A percentile compares a stretch with the other conserved stretches of the same genome.
phyloP scores from a whole-genome alignment of 2,113 vertebrate genomes.

The Crotalus horridus region DNA sequence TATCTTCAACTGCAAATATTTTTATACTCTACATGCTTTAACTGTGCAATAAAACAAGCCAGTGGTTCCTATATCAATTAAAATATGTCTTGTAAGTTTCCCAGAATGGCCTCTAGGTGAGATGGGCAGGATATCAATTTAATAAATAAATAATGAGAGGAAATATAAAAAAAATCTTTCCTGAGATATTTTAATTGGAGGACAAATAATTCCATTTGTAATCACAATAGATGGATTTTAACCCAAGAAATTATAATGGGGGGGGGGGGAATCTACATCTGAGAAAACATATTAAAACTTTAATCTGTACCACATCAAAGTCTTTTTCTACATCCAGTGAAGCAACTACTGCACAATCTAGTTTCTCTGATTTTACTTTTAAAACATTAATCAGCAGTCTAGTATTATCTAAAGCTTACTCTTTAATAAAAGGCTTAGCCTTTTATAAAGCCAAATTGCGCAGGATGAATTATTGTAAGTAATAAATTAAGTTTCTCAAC shows the following conservation, averaged over 20 bases:
- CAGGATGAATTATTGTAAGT: neutral
- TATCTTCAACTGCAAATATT: neutral
- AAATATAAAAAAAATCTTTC: neutral
- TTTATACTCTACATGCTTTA: neutral
- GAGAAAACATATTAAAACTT: neutral
- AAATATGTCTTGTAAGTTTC: neutral
- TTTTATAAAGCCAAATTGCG: neutral
- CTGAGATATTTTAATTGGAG: neutral
- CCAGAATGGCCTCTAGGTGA: neutral
- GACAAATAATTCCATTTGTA: neutral
- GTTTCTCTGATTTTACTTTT: neutral
- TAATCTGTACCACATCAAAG: neutral
- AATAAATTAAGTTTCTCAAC: neutral
- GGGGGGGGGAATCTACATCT: neutral
- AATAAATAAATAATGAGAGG: neutral
- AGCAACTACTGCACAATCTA: neutral
- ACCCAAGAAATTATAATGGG: neutral
- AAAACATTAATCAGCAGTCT: neutral
- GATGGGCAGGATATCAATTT: neutral
- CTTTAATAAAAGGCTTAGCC: neutral
- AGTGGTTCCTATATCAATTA: neutral
- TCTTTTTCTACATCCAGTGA: neutral
- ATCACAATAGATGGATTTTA: neutral
- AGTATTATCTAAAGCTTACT: neutral
- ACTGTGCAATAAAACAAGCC: neutral